Evolutionary conservation across 2,113 vertebrate species (phyloP), one percentile per base, ranked within the genome.

Genomic region (Triplophysa rosa): DNA sequence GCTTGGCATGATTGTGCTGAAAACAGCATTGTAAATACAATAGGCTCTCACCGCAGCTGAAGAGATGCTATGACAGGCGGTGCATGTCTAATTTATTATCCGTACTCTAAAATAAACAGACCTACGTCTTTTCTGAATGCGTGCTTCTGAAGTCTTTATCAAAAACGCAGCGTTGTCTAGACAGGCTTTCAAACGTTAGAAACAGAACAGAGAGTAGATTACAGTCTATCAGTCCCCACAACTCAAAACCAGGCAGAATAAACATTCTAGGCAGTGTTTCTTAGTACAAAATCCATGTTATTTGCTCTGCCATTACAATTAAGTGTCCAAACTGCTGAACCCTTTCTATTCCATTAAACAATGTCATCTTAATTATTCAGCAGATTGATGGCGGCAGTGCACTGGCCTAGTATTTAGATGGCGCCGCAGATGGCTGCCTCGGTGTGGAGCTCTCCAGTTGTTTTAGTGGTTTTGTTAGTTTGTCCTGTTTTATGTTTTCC

Each of bases 281-380:
- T 4, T 42, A 54, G 62, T 26, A 65, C 49, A 33, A 54, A 29
- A 29, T 65, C 70, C 37, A 6, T 40, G 26, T 61, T 83, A 72
- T 80, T 83, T 66, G 52, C 29, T 23, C 80, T 87, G 33, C 81
- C 33, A 82, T 82, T 84, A 81, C 76, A 68, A 78, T 77, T 14
- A 67, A 63, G 47, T 65, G 63, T 67, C 80, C 67, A 66, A 80
- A 79, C 68, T 49, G 45, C 69, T 54, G 77, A 82, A 67, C 79
- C 74, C 83, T 67, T 83, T 71, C 82, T 73, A 61, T 83, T 68
- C 73, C 72, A 85, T 86, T 87, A 80, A 71, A 64, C 69, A 81
- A 84, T 33, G 75, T 80, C 79, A 75, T 72, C 54, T 80, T 85
- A 82, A 87, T 87, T 77, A 87, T 83, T 91, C 87, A 87, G 81